Percentiles rank a stretch among this genome's conserved stretches.
Evolutionary conservation across 2,888 invertebrate species (phyloP).

Genomic region (Spisula subtruncata): DNA sequence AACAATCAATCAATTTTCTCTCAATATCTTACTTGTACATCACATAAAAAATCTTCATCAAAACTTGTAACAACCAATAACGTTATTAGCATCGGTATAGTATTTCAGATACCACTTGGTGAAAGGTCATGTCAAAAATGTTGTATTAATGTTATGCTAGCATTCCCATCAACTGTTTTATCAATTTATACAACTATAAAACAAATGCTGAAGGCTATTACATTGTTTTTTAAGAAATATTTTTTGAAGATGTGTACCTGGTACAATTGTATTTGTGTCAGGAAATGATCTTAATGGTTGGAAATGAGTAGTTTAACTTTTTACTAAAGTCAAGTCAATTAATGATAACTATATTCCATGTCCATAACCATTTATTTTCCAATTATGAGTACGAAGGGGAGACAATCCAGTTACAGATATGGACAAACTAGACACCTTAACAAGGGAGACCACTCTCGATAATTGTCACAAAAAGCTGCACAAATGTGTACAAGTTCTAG

Average conservation of each 20-base stretch:
- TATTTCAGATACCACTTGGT: neutral
- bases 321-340: too few species aligned
- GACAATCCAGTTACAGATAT: too few species aligned
- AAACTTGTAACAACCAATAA: neutral
- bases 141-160: neutral
- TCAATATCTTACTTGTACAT: neutral
- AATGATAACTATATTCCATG: too few species aligned
- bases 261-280: neutral
- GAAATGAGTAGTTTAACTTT: too few species aligned
- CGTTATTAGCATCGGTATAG: neutral
- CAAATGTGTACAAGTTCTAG: too few species aligned
- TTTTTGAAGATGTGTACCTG: neutral
- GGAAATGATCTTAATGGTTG: neutral
- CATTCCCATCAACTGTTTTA: neutral
- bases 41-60: neutral
- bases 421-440: too few species aligned
- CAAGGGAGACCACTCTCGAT: too few species aligned
- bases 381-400: too few species aligned
- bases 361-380: too few species aligned
- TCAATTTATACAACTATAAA: conserved; percentile 4
- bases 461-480: too few species aligned
- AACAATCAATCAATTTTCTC: neutral
- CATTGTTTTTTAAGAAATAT: neutral
- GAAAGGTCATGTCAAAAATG: neutral
- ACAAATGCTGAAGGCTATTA: neutral